Evolutionary conservation across 92 coral and sea anemone species (phyloP).

Genomic region (Micromussa lordhowensis): DNA sequence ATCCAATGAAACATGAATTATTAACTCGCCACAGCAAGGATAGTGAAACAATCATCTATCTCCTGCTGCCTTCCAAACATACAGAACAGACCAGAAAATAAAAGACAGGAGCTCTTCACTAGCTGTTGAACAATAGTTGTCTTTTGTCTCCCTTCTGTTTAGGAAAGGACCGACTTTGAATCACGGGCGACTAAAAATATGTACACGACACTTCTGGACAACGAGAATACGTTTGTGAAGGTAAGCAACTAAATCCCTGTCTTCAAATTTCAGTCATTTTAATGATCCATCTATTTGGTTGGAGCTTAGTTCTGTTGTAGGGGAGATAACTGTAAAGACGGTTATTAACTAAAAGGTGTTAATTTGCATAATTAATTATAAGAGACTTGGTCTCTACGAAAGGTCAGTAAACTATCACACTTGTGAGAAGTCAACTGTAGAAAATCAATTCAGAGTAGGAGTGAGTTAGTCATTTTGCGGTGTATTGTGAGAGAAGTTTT

Average conservation of each 20-base stretch:
- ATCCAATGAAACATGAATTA: not conserved
- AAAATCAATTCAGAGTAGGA: too few species aligned
- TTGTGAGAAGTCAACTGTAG: not conserved
- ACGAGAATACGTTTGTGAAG: slow-evolving; percentile 90
- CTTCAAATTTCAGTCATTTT: not conserved
- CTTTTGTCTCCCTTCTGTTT: not conserved
- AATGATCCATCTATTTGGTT: not conserved
- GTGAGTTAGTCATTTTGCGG: too few species aligned
- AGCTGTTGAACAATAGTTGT: not conserved
- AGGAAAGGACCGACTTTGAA: slow-evolving; percentile 95
- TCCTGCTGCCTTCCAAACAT: not conserved
- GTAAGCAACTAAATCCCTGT: slow-evolving; percentile 35
- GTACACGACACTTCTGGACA: slow-evolving; percentile 89
- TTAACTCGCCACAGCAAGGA: not conserved
- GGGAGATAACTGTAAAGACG: not conserved
- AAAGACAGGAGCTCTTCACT: not conserved
- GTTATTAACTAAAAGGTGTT: not conserved
- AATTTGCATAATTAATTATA: slow-evolving; percentile 10
- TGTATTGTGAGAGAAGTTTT: not conserved
- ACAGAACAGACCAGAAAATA: not conserved
- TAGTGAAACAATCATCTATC: not conserved
- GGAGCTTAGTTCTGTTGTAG: not conserved
- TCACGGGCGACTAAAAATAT: slow-evolving; percentile 91
- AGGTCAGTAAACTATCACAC: not conserved
- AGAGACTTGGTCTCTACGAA: not conserved